Conservation (phyloP, 2,888 invertebrate genomes). For the Alcis repandata region DNA sequence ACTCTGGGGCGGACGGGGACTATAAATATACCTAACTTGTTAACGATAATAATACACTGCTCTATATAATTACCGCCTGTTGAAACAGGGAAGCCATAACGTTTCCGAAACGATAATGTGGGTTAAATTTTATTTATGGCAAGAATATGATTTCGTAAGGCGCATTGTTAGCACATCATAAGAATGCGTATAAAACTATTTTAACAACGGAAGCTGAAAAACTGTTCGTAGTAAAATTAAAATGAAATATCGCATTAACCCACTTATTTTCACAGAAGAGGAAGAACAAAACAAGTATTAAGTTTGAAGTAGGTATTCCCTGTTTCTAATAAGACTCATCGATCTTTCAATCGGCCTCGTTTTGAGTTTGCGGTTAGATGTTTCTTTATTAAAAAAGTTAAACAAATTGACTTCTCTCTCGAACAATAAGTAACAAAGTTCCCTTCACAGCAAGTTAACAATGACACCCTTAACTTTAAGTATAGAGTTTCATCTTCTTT, state of each 20-base stretch:
- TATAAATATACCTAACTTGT: constrained; percentile 76
- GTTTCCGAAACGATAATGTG: constrained; percentile 44
- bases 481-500: constrained; percentile 28
- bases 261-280: constrained; percentile 9
- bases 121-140: constrained; percentile 47
- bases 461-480: constrained; percentile 26
- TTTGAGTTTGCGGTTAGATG: constrained; percentile 6
- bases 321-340: constrained; percentile 10
- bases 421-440: constrained; percentile 29
- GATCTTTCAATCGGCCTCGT: constrained; percentile 13
- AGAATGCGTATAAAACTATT: constrained; percentile 29
- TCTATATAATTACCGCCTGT: constrained; percentile 71
- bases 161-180: constrained; percentile 37
- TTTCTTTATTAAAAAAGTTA: constrained; percentile 32
- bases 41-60: constrained; percentile 72
- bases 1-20: constrained; percentile 66
- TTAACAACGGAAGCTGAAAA: constrained; percentile 31
- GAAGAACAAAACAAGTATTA: not conserved
- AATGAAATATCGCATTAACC: constrained; percentile 21
- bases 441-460: constrained; percentile 23
- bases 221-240: constrained; percentile 18
- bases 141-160: constrained; percentile 43
- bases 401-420: constrained; percentile 25
- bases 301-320: not conserved
- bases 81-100: constrained; percentile 57